These are phyloP conservation scores for Aleadryas rufinucha DNA, from an alignment of 2,113 vertebrate genomes.

Conservation along the genomic window DNA sequence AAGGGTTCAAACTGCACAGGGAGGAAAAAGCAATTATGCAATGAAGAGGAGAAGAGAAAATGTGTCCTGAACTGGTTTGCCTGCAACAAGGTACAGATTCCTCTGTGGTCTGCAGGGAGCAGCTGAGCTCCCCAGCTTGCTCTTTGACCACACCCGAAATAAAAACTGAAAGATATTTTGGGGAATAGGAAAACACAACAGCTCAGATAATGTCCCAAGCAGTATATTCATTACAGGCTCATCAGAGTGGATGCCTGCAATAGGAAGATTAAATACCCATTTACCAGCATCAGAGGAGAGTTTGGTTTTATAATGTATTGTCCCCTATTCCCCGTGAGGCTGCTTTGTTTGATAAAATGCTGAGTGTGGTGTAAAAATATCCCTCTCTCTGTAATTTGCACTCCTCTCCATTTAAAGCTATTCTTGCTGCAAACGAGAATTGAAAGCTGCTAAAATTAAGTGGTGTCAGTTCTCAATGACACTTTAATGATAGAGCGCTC, in stretches of 20 bases:
- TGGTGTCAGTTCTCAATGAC: slow-evolving; percentile 98
- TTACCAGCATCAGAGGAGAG: slow-evolving; percentile 79
- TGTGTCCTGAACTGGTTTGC: slow-evolving; percentile 61
- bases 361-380: slow-evolving; percentile 87
- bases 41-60: slow-evolving; percentile 66
- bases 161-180: slow-evolving; percentile 71
- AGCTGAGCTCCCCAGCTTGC: slow-evolving; percentile 31
- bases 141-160: slow-evolving; percentile 64
- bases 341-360: slow-evolving; percentile 88
- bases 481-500: slow-evolving; percentile 96
- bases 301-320: slow-evolving; percentile 82
- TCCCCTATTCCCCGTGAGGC: slow-evolving; percentile 78
- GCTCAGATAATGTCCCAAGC: slow-evolving; percentile 67
- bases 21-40: slow-evolving; percentile 74
- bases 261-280: slow-evolving; percentile 82
- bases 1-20: slow-evolving; percentile 67
- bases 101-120: slow-evolving; percentile 44
- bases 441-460: slow-evolving; percentile 98
- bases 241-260: slow-evolving; percentile 76
- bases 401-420: slow-evolving; percentile 79
- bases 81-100: slow-evolving; percentile 63
- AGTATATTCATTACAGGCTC: slow-evolving; percentile 74
- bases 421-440: slow-evolving; percentile 82
- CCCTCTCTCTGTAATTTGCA: slow-evolving; percentile 75
- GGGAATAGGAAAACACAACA: slow-evolving; percentile 63